Evolutionary conservation across 2,113 vertebrate species (phyloP).

Genomic region (Ginglymostoma cirratum): DNA sequence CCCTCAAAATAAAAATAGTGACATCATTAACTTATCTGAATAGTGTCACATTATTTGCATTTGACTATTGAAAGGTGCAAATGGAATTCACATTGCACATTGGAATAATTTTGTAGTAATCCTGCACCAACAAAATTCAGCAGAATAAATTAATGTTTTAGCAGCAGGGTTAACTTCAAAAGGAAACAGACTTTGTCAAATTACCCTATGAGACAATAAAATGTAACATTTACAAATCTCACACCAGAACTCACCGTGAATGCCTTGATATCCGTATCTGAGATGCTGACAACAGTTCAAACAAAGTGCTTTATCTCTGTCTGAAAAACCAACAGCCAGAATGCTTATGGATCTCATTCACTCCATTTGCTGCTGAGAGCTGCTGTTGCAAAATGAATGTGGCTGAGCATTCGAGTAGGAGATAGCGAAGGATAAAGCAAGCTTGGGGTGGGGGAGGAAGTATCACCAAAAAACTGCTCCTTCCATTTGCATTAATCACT

Average conservation of each 20-base stretch:
- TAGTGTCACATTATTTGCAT: not conserved
- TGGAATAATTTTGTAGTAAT: conserved; percentile 1
- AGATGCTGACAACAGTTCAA: not conserved
- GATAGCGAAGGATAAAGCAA: not conserved
- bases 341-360: not conserved
- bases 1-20: not conserved
- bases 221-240: not conserved
- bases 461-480: not conserved
- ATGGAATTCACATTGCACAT: not conserved
- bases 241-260: not conserved
- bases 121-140: not conserved
- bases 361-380: conserved; percentile 10
- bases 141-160: not conserved
- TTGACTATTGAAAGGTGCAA: not conserved
- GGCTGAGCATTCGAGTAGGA: not conserved
- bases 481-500: conserved; percentile 26
- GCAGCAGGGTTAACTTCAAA: not conserved
- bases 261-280: not conserved
- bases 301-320: not conserved
- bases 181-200: not conserved
- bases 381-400: not conserved
- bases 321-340: not conserved
- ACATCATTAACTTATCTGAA: not conserved
- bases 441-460: not conserved
- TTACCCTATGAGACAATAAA: not conserved